These are phyloP conservation scores for Danio jaintianensis DNA, from an alignment of 2,797 vertebrate genomes.

Conservation along the genomic window DNA sequence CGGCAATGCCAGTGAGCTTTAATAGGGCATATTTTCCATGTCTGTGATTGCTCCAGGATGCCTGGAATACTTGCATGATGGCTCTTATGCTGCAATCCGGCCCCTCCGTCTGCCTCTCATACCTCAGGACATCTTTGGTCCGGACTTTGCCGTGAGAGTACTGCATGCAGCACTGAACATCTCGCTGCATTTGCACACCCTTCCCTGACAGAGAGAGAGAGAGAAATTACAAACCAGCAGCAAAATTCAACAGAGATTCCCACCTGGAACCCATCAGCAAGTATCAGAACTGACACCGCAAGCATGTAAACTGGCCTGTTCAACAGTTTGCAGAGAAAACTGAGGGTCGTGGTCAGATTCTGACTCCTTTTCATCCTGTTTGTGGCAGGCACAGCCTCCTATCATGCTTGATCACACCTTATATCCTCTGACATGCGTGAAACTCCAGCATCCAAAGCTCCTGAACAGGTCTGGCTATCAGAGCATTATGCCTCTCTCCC, in stretches of 20 bases:
- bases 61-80: constrained; percentile 86
- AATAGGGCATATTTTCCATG: constrained; percentile 73
- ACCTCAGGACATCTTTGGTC: constrained; percentile 84
- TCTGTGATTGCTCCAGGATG: constrained; percentile 67
- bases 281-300: constrained; percentile 8
- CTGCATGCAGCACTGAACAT: constrained; percentile 85
- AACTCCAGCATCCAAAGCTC: constrained; percentile 45
- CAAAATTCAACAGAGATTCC: constrained; percentile 52
- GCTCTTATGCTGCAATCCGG: constrained; percentile 87
- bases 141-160: constrained; percentile 84
- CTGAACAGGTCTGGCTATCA: constrained; percentile 32
- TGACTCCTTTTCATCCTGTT: constrained; percentile 27
- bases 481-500: constrained; percentile 24
- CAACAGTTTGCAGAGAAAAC: constrained; percentile 35
- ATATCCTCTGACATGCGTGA: constrained; percentile 47
- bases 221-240: constrained; percentile 47
- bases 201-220: constrained; percentile 70
- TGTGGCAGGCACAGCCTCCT: constrained; percentile 24
- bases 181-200: constrained; percentile 84
- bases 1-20: constrained; percentile 67
- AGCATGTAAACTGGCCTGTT: neutral
- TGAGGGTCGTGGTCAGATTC: neutral
- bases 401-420: constrained; percentile 25
- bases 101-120: constrained; percentile 84
- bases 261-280: constrained; percentile 14